Conservation (phyloP, 2,113 vertebrate species). For the Oryzias celebensis region DNA sequence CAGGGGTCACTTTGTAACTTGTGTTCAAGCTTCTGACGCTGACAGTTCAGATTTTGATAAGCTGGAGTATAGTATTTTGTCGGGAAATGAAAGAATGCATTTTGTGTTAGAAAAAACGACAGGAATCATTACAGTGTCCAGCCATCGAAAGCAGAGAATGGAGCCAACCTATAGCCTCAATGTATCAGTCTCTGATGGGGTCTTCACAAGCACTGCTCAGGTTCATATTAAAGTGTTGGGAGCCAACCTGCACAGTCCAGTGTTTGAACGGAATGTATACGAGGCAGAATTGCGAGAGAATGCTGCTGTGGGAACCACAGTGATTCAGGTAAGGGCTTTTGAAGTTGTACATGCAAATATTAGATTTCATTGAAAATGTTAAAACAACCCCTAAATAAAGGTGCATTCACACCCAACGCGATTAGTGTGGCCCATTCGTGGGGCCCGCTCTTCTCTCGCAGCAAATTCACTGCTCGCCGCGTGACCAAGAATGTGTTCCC, state of each 20-base stretch:
- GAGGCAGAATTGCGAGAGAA: conserved; percentile 92
- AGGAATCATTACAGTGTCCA: conserved; percentile 87
- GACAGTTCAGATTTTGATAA: conserved; percentile 89
- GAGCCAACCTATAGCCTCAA: conserved; percentile 90
- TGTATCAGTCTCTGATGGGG: conserved; percentile 92
- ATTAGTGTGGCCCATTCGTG: too few relatives aligned
- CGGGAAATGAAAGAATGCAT: conserved; percentile 90
- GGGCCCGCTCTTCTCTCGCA: too few relatives aligned
- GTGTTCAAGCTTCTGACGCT: conserved; percentile 92
- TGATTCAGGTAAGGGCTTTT: conserved; percentile 80
- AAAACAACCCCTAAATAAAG: too few relatives aligned
- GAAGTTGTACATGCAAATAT: background rate
- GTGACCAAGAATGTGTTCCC: too few relatives aligned
- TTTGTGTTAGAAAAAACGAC: conserved; percentile 88
- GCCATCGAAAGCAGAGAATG: conserved; percentile 88
- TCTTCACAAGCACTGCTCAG: conserved; percentile 95
- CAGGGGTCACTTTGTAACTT: conserved; percentile 93
- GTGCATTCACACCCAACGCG: too few relatives aligned
- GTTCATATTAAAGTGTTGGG: conserved; percentile 88
- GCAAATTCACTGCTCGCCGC: too few relatives aligned
- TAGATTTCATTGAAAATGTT: too few relatives aligned
- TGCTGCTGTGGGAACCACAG: conserved; percentile 83
- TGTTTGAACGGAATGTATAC: conserved; percentile 86
- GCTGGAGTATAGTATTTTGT: conserved; percentile 90
- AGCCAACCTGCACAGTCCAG: conserved; percentile 89